Conservation (phyloP, 2,797 vertebrate species). For the Pelochelys cantorii region DNA sequence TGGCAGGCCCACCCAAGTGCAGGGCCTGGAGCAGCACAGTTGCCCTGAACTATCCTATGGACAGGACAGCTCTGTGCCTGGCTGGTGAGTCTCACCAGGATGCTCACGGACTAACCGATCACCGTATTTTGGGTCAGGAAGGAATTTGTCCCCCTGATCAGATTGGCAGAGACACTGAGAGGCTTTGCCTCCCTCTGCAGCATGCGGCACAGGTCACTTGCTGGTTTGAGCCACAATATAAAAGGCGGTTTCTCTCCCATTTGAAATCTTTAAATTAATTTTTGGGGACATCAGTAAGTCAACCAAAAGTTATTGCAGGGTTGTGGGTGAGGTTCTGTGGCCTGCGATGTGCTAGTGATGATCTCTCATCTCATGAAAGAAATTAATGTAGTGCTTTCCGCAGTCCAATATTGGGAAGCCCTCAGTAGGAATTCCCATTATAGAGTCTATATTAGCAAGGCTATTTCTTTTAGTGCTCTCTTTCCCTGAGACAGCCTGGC, state of each 20-base stretch:
- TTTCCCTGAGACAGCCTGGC: background rate
- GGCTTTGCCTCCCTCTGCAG: background rate
- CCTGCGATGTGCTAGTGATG: background rate
- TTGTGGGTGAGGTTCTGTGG: background rate
- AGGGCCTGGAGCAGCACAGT: no score
- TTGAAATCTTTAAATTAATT: background rate
- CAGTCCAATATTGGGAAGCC: background rate
- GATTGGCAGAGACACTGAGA: background rate
- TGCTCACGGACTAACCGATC: background rate
- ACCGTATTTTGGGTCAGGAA: background rate
- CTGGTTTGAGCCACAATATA: background rate
- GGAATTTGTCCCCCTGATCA: background rate
- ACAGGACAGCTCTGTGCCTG: no score
- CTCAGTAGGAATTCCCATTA: slow-evolving; percentile 36
- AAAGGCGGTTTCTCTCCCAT: background rate
- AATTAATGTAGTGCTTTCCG: slow-evolving; percentile 46
- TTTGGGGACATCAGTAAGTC: background rate
- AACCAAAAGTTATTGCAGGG: background rate
- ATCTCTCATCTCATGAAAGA: slow-evolving; percentile 32
- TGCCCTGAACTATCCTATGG: no score
- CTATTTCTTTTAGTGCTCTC: slow-evolving; percentile 2
- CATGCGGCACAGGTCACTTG: background rate
- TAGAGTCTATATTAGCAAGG: background rate
- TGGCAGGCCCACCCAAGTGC: no score
- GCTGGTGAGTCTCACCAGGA: background rate